Base-by-base conservation (phyloP, 2,888 invertebrate genomes). In the Drosophila recens region DNA sequence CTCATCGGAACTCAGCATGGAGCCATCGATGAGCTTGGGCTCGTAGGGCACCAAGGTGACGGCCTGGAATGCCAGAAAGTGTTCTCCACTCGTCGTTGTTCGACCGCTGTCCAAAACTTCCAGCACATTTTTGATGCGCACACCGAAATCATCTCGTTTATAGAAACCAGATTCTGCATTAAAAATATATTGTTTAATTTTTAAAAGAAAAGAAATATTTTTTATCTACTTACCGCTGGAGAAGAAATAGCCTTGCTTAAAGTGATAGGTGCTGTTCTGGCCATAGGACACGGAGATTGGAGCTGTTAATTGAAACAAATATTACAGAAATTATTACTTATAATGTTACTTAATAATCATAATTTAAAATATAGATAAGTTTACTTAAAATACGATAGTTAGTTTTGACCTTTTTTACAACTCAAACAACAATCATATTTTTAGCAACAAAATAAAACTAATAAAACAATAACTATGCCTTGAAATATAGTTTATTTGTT, bases 41-140 rank as follows among this genome's bases (percentile, higher is more conserved):
- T 98, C 97, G 89, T 96, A 98, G 0, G 98, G 98, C 49, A 98
- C 96, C 62, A 98, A 93, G 0, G 98, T 98, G 2, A 97, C 94
- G 52, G 97, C 95, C 75, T 94, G 94, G 92, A 98, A 98, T 62
- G 95, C 95, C 49, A 96, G 93, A 89, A 95, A 96, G 72, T 93
- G 94, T 45, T 94, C 93, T 1, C 93, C 93, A 45, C 93, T 93
- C 30, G 92, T 91, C 82, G 93, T 93, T 17, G 90, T 91, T 17
- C 93, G 88, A 76, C 93, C 93, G 1, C 93, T 93, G 54, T 92
- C 91, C 8, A 95, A 91, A 9, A 97, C 96, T 93, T 97, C 95
- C 54, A 97, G 92, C 23, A 97, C 94, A 90, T 97, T 98, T 89
- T 98, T 98, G 62, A 99, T 93, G 13, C 97, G 95, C 34, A 98